Conservation (phyloP, 2,888 invertebrate genomes). For the Dromius quadrimaculatus region DNA sequence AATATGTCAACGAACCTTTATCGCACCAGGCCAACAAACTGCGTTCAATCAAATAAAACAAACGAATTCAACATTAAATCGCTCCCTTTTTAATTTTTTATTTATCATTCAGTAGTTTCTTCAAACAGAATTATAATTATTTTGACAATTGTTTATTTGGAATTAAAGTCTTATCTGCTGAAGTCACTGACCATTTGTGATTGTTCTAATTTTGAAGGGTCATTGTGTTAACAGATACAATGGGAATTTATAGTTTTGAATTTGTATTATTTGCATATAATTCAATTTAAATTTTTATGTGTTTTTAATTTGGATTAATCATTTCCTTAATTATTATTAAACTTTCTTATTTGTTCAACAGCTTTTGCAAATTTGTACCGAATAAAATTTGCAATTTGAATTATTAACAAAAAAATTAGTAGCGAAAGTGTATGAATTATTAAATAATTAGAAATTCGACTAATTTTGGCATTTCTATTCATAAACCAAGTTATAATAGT, state of each 20-base stretch:
- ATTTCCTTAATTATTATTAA: too few species aligned
- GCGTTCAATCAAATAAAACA: constrained; percentile 10
- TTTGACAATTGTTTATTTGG: constrained; percentile 40
- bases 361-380: too few species aligned
- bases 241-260: constrained; percentile 35
- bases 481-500: neutral
- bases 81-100: constrained; percentile 6
- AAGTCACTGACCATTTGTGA: constrained; percentile 30
- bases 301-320: too few species aligned
- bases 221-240: constrained; percentile 40
- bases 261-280: constrained; percentile 16
- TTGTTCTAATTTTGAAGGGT: constrained; percentile 45
- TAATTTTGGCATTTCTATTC: neutral
- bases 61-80: neutral
- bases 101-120: neutral
- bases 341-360: too few species aligned
- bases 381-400: too few species aligned
- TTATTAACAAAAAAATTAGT: too few species aligned
- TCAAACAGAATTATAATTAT: constrained; percentile 24
- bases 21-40: constrained; percentile 4
- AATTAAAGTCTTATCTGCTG: constrained; percentile 14
- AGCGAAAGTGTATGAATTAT: too few species aligned
- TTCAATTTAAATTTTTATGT: too few species aligned
- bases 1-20: constrained; percentile 39
- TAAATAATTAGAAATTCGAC: too few species aligned